A percentile compares a stretch with the other conserved stretches of the same genome.
Evolutionary conservation across 1,140 invertebrate genomes (phyloP).

Genomic region (Sminthurinus signatus): DNA sequence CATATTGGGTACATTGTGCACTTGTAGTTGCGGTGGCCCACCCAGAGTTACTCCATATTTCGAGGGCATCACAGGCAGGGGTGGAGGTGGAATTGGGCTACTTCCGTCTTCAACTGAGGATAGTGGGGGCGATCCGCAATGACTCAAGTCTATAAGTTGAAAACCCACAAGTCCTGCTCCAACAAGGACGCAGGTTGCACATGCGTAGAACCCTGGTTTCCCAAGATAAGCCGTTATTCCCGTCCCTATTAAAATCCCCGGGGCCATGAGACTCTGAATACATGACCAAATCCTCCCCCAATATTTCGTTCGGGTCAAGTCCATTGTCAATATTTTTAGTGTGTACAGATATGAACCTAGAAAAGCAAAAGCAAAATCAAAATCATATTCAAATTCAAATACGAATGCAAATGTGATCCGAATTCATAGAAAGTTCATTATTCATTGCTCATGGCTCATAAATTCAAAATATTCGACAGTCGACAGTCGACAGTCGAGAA

Average conservation of each 20-base stretch:
- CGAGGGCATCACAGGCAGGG: conserved; percentile 28
- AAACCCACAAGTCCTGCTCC: conserved; percentile 36
- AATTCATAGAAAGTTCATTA: too few relatives aligned
- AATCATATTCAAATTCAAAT: neutral
- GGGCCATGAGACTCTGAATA: conserved; percentile 32
- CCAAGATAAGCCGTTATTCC: conserved; percentile 30
- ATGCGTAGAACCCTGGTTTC: conserved; percentile 35
- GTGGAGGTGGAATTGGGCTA: conserved; percentile 36
- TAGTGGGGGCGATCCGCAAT: conserved; percentile 32
- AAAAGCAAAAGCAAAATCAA: neutral
- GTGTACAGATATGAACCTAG: conserved; percentile 41
- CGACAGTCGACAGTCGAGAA: too few relatives aligned
- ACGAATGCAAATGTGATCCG: neutral
- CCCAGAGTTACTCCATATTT: conserved; percentile 18
- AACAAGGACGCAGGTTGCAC: conserved; percentile 36
- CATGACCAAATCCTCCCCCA: conserved; percentile 39
- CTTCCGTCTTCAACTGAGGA: conserved; percentile 9
- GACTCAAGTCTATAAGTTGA: conserved; percentile 34
- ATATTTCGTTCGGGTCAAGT: conserved; percentile 39
- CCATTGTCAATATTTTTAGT: conserved; percentile 37
- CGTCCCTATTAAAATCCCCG: conserved; percentile 29
- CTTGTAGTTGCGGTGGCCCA: neutral
- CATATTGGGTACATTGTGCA: neutral
- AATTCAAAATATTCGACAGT: too few relatives aligned
- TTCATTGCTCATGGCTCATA: too few relatives aligned